These are phyloP conservation scores for Gortyna flavago DNA, from an alignment of 2,888 invertebrate species.

Conservation along the genomic window DNA sequence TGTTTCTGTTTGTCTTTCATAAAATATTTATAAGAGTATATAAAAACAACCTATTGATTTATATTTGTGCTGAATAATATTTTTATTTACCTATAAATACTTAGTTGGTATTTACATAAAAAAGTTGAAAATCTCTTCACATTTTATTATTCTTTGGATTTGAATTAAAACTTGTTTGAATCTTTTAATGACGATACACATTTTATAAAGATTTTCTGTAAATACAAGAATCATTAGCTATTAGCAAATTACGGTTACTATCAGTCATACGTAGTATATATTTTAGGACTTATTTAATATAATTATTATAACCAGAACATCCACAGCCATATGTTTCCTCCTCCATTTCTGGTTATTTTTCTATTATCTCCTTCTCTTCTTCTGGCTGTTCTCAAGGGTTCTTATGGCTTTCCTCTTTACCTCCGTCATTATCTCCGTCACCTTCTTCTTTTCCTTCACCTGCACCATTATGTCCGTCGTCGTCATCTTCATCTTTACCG, in stretches of 20 bases:
- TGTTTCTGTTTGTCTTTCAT: too few species aligned
- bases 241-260: neutral
- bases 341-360: neutral
- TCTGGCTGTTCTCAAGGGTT: neutral
- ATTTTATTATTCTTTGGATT: neutral
- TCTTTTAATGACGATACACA: neutral
- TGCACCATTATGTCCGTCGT: neutral
- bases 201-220: neutral
- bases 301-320: conserved; percentile 30
- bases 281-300: neutral
- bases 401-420: neutral
- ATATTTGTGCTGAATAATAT: neutral
- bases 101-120: neutral
- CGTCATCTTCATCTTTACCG: neutral
- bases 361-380: neutral
- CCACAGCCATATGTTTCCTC: neutral
- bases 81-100: neutral
- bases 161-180: neutral
- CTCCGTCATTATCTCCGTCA: neutral
- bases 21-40: too few species aligned
- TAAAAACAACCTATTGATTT: neutral
- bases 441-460: neutral
- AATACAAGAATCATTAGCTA: neutral
- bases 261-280: neutral
- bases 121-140: neutral